A percentile compares a stretch with the other conserved stretches of the same genome.
phyloP scores from a whole-genome alignment of 2,888 invertebrate genomes.

The Trichacis sp. region DNA sequence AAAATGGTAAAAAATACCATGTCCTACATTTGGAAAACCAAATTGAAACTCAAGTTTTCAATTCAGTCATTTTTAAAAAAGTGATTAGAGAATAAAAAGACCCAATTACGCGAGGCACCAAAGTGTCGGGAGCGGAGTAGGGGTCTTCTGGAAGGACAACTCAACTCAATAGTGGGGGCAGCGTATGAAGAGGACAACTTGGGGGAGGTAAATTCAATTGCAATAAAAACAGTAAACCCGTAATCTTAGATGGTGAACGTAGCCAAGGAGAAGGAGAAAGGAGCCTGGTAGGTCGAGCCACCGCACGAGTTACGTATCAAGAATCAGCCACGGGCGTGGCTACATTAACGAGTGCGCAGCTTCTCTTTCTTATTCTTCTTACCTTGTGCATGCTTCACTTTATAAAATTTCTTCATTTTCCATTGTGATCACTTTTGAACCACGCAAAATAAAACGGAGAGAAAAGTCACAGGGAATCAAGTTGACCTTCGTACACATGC shows the following conservation, averaged over 20 bases:
- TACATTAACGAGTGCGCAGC: constrained; percentile 60
- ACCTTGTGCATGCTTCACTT: constrained; percentile 30
- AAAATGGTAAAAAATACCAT: neutral
- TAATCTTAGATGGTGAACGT: constrained; percentile 57
- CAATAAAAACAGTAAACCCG: constrained; percentile 65
- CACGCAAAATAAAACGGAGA: constrained; percentile 1
- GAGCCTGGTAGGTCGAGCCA: constrained; percentile 67
- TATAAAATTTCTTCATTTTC: constrained; percentile 27
- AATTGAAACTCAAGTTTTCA: neutral
- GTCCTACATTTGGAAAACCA: neutral
- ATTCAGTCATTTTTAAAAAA: constrained; percentile 1
- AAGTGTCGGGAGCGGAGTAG: constrained; percentile 5
- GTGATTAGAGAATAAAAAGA: neutral
- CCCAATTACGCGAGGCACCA: constrained; percentile 1
- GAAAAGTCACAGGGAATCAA: constrained; percentile 7
- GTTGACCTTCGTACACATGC: constrained; percentile 12
- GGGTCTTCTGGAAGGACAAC: constrained; percentile 7
- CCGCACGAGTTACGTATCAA: constrained; percentile 69
- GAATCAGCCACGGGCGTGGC: constrained; percentile 69
- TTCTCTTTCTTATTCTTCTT: constrained; percentile 48
- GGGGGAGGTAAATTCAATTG: constrained; percentile 61
- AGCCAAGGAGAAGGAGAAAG: constrained; percentile 53
- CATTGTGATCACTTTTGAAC: neutral
- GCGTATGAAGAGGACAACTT: constrained; percentile 36
- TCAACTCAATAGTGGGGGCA: constrained; percentile 32